These are phyloP conservation scores for Noctua janthina DNA, from an alignment of 2,888 invertebrate species.

Conservation along the genomic window DNA sequence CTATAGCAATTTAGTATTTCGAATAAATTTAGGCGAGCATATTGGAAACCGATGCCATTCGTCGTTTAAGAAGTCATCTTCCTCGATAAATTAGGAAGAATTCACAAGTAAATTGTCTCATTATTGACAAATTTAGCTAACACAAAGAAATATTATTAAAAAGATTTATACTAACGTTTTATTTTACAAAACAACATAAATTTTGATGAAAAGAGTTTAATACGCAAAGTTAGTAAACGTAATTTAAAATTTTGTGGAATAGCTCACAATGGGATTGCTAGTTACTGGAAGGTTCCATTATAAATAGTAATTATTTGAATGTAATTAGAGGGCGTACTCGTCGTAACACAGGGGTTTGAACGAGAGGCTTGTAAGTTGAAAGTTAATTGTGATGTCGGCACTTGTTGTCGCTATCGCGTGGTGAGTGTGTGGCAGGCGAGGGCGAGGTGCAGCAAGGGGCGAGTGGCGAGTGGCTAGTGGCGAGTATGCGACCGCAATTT, in stretches of 20 bases:
- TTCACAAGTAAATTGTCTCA: slow-evolving; percentile 11
- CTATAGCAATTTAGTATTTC: slow-evolving; percentile 59
- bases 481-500: slow-evolving; percentile 78
- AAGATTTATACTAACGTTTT: slow-evolving; percentile 3
- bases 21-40: slow-evolving; percentile 60
- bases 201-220: slow-evolving; percentile 22
- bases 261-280: slow-evolving; percentile 27
- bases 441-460: slow-evolving; percentile 58
- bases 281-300: slow-evolving; percentile 32
- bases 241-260: slow-evolving; percentile 22
- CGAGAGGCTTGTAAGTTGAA: slow-evolving; percentile 37
- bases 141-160: slow-evolving; percentile 1
- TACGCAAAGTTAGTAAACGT: slow-evolving; percentile 18
- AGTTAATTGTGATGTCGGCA: slow-evolving; percentile 62
- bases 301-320: slow-evolving; percentile 48
- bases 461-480: slow-evolving; percentile 63
- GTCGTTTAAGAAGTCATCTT: slow-evolving; percentile 12
- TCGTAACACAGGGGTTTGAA: slow-evolving; percentile 26
- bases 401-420: slow-evolving; percentile 78
- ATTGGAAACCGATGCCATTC: slow-evolving; percentile 46
- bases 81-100: slow-evolving; percentile 16
- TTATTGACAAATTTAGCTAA: slow-evolving; percentile 10
- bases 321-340: slow-evolving; percentile 41
- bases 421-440: slow-evolving; percentile 60
- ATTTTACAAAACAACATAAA: slow-evolving; percentile 7